Base-by-base conservation (phyloP, 2,797 vertebrate genomes). In the Schizothorax lantsangensis region DNA sequence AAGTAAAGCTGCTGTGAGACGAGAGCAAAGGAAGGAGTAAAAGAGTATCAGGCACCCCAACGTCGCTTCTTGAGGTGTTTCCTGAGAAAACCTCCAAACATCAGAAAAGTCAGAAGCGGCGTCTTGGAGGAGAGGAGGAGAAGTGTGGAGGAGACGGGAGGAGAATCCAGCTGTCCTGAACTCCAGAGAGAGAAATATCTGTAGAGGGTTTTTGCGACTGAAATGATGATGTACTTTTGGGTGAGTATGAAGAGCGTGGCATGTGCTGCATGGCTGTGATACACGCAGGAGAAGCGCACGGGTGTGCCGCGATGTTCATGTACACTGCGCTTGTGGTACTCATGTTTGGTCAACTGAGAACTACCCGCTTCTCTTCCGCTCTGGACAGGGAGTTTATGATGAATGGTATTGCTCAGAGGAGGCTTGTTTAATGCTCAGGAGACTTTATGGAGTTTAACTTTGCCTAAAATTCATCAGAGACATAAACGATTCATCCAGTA, bases 201-300 rank as follows among this genome's bases (percentile, higher is more conserved):
- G 89, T 81, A 85, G 89, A 93, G 72, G 91, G 91, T 89, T 83
- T 84, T 40, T 36, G 54, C 79, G 38, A 90, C 91, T 89, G 91
- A 92, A 91, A 95, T 94, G 93, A 95, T 95, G 95, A 95, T 95
- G 95, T 95, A 95, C 93, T 95, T 95, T 89, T 95, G 95, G 95
- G 95, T 95, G 91, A 95, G 95, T 95, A 90, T 66, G 38, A 82
- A 62, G 79, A n/a, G 52, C 36, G 11, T 26, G 21, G 45, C 36
- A 4, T 71, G 14, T 69, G 15, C 9, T 72, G 64, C 72, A n/a
- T 57, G 30, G 45, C 45, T 47, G 45, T 49, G 47, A 49, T 5
- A 49, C 4, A 1, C 30, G 40, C 79, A 15, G 45, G 57, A 64
- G 73, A 59, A 57, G 12, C 19, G 5, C 30, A 17, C 72, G 19